Evolutionary conservation across 2,888 invertebrate species (phyloP), one percentile per base, ranked within the genome.

Genomic region (Apodemia duryi): DNA sequence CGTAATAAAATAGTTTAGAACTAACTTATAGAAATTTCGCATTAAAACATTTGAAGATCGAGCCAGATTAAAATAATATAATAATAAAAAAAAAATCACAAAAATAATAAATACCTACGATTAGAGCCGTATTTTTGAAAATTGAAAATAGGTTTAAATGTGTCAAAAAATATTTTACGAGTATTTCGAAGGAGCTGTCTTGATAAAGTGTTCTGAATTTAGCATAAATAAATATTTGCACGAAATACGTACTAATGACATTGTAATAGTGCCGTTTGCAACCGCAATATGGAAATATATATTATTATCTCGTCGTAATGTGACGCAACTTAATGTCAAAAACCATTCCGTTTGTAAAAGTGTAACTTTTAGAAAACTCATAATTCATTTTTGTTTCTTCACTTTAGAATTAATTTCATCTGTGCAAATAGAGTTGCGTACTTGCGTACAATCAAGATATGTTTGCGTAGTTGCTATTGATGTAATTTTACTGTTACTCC

Each of bases 201-300:
- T 46, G 13, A 46, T 46, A 6, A 46, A 13, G 13, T 28, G 29
- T 32, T 32, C 2, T 57, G 54, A 57, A 32, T 21, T 21, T 29
- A 29, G 32, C 32, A 32, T 11, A 57, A 57, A 29, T 57, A 57
- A 57, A 57, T 57, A 57, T 57, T 57, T 29, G 54, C 54, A 29
- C 29, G 13, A 57, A 57, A 32, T 21, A 57, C 54, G 32, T 21
- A 57, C 29, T 57, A 57, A 57, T 29, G 54, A 57, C 11, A 29
- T 57, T 57, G 32, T 57, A 57, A 57, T 57, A 10, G 54, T 32
- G 11, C 11, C 11, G 54, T 28, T 57, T 32, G 54, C 28, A 46
- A 46, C 46, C 46, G 54, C 28, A 57, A 57, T 29, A 29, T 57
- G 9, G 28, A 52, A 46, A 13, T 52, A 10, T 52, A 2, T 28